Conservation (phyloP, 2,797 vertebrate species). For the Phoebastria nigripes region DNA sequence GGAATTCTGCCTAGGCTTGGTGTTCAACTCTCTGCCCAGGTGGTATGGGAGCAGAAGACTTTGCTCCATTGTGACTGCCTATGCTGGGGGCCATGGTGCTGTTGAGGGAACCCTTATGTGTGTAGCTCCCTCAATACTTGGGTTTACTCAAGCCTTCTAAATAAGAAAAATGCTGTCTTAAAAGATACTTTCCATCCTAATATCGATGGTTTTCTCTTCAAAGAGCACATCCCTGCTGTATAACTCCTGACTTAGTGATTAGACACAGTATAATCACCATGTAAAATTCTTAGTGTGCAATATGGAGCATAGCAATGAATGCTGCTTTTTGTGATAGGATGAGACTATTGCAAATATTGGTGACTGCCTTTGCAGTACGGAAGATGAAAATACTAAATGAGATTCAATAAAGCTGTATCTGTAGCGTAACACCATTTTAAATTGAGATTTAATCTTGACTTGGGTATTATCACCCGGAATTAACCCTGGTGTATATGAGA, state of each 20-base stretch:
- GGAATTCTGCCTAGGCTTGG: neutral
- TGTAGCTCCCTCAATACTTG: neutral
- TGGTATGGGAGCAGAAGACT: neutral
- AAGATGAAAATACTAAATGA: neutral
- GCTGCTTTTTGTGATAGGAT: neutral
- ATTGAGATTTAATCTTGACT: neutral
- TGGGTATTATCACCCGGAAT: neutral
- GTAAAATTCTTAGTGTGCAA: neutral
- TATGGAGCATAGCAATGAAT: neutral
- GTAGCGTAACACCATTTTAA: neutral
- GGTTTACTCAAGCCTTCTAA: neutral
- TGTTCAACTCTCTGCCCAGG: neutral
- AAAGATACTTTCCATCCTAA: neutral
- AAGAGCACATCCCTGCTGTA: neutral
- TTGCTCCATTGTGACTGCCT: neutral
- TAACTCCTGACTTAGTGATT: neutral
- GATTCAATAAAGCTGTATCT: neutral
- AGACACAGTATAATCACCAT: neutral
- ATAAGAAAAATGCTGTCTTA: neutral
- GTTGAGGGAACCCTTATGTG: neutral
- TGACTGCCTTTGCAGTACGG: neutral
- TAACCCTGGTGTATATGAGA: neutral
- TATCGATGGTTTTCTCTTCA: neutral
- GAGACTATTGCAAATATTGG: neutral
- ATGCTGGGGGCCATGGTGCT: rapidly evolving